phyloP scores from a whole-genome alignment of 2,797 vertebrate species.

The Eulemur coronatus region DNA sequence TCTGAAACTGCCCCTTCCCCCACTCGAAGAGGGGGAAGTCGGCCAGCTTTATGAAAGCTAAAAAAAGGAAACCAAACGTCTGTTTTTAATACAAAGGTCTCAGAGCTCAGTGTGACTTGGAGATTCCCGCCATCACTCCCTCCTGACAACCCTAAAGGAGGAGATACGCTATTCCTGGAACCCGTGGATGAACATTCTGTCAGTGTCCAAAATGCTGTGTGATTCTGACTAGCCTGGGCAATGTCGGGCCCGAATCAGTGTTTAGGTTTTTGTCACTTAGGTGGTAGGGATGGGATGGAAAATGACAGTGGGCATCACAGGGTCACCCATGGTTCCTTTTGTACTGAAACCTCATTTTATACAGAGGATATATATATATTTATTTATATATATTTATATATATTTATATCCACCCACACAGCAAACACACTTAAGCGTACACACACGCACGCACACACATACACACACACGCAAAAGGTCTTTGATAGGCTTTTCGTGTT shows the following conservation, averaged over 20 bases:
- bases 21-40: neutral
- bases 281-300: slow-evolving; percentile 60
- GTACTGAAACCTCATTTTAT: slow-evolving; percentile 91
- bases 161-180: neutral
- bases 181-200: neutral
- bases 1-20: too few species aligned
- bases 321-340: slow-evolving; percentile 93
- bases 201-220: neutral
- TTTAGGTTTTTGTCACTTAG: slow-evolving; percentile 60
- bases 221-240: slow-evolving; percentile 50
- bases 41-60: neutral
- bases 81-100: neutral
- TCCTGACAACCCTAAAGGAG: neutral
- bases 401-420: slow-evolving; percentile 80
- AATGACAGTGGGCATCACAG: slow-evolving; percentile 84
- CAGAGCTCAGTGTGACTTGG: neutral
- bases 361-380: slow-evolving; percentile 89
- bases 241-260: neutral
- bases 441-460: neutral
- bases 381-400: slow-evolving; percentile 86
- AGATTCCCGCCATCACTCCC: slow-evolving; percentile 73
- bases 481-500: slow-evolving; percentile 90
- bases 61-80: neutral
- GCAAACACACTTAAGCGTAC: slow-evolving; percentile 30
- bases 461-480: slow-evolving; percentile 81